These are phyloP conservation scores for Iphiclides podalirius DNA, from an alignment of 2,888 invertebrate species.

Conservation along the genomic window DNA sequence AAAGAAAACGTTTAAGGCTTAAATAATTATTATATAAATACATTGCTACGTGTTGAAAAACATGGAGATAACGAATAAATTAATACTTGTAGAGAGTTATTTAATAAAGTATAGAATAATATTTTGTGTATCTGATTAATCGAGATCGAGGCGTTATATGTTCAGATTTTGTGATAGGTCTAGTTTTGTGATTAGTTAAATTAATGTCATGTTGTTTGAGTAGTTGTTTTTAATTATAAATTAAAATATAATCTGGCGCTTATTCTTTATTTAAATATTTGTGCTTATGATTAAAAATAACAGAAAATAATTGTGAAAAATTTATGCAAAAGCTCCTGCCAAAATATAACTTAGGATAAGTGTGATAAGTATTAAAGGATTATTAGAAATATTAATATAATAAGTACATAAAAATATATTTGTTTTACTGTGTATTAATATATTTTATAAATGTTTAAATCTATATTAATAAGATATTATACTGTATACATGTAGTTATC, in stretches of 20 bases:
- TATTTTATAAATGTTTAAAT: not conserved
- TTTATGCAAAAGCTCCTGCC: conserved; percentile 15
- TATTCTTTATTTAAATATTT: not conserved
- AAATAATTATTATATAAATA: no score
- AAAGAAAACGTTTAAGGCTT: no score
- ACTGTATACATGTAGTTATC: no score
- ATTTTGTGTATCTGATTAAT: not conserved
- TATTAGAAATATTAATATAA: not conserved
- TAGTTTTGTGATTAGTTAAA: no score
- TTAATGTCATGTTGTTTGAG: no score
- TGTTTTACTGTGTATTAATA: not conserved
- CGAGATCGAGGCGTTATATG: not conserved
- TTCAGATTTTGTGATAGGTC: not conserved
- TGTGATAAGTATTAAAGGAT: not conserved
- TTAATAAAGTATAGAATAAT: not conserved
- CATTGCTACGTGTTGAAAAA: not conserved
- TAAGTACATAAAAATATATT: not conserved
- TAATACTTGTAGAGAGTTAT: not conserved
- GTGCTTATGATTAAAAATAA: not conserved
- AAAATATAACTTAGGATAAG: not conserved
- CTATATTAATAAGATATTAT: not conserved
- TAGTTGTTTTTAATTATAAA: not conserved
- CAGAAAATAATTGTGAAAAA: not conserved
- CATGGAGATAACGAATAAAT: no score
- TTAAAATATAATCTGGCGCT: not conserved